Base-by-base conservation (phyloP, 2,888 invertebrate genomes). In the Peribatodes rhomboidaria region DNA sequence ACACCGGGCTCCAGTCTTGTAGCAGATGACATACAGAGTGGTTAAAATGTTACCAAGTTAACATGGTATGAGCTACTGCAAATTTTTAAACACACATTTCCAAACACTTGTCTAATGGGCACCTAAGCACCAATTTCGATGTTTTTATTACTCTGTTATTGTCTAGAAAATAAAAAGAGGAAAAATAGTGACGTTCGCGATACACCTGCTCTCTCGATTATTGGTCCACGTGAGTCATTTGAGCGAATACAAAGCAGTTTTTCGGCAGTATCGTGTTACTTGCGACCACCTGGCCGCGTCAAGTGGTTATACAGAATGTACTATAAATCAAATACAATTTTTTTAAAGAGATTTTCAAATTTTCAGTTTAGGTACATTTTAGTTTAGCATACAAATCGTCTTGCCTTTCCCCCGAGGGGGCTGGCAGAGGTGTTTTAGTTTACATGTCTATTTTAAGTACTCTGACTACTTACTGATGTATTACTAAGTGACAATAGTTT, bases 241-340 rank as follows among this genome's bases (percentile, higher is more conserved):
- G 78, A 77, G 78, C 74, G 67, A 76, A 74, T 70, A 81, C 78
- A 75, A 69, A 74, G 79, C 79, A 68, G 83, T 82, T 84, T 84
- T 87, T 85, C 81, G 81, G 75, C 78, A 65, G 69, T 89, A 88
- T 92, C 88, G 80, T 70, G 78, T 92, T 90, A 84, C 90, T 73
- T 35, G 65, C 72, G 78, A 73, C 87, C 91, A 91, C 87, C 88
- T 90, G 90, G 82, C 71, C 59, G 68, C 57, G 63, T 72, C 69
- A 70, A 77, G 72, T 65, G 49, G 57, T 52, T 70, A 78, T 59
- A 64, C 44, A 50, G 55, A 8, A 37, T 64, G 63, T 58, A 6
- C 20, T 27, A 46, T n/a, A n/a, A 8, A 46, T 22, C 13, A 22
- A 10, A 1, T 1, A 46, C 13, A 2, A 1, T 10, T 49, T 27